phyloP scores from a whole-genome alignment of 2,888 invertebrate genomes.

The Entomobrya proxima region DNA sequence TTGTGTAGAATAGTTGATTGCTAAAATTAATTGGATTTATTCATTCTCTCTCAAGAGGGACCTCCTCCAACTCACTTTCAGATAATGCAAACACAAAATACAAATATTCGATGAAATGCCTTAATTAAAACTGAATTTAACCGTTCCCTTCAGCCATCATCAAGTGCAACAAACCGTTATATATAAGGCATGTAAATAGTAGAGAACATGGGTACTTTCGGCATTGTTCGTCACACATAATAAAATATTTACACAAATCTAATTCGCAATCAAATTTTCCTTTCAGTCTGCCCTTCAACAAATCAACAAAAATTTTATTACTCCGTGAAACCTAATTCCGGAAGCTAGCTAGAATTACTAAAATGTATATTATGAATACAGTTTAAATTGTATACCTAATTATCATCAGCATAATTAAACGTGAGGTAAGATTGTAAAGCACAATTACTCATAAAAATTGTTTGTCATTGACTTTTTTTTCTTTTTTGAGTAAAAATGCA shows the following conservation, averaged over 20 bases:
- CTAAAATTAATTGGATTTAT: constrained; percentile 19
- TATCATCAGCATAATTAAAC: neutral
- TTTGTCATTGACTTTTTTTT: constrained; percentile 20
- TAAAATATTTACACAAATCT: too few species aligned
- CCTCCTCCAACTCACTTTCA: neutral
- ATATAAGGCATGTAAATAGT: too few species aligned
- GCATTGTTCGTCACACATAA: too few species aligned
- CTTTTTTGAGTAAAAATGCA: neutral
- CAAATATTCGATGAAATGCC: neutral
- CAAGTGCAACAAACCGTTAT: neutral
- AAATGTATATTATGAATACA: neutral
- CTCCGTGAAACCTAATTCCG: neutral
- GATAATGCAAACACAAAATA: neutral
- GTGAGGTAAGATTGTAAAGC: neutral
- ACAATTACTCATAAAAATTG: neutral
- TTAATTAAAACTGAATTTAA: neutral
- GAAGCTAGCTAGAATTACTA: neutral
- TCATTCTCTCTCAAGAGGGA: neutral
- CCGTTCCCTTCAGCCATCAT: neutral
- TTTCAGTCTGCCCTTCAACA: neutral
- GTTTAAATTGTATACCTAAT: neutral
- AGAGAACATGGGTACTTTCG: too few species aligned
- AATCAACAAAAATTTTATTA: neutral
- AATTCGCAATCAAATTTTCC: neutral
- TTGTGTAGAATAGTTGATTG: neutral